Base-by-base conservation (phyloP, 2,888 invertebrate species). In the Rhaphigaster nebulosa region DNA sequence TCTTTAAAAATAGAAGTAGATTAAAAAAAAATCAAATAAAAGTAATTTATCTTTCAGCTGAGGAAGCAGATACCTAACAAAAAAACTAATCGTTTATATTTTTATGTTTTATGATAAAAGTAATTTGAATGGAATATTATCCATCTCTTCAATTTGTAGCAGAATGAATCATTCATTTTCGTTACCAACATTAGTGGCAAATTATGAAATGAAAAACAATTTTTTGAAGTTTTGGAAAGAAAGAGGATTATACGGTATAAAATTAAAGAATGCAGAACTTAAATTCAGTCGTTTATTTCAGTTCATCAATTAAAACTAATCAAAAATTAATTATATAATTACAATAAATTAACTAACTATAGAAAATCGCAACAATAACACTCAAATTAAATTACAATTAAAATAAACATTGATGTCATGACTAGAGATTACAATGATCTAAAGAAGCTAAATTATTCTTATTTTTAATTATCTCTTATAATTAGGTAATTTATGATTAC, bases 351-450 rank as follows among this genome's bases (percentile, higher is more conserved):
- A 34, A 34, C 29, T 29, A 70, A 70, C 34, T 18, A 60, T 76
- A 76, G 34, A 38, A 76, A 76, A 76, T 38, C 20, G 29, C 8
- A 76, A 38, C 70, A 76, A 38, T 34, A 76, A 34, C 20, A 38
- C 15, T 76, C 23, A 76, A 38, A 76, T 76, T 76, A 76, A 76
- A 76, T 34, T 20, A 20, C 13, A 29, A 65, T 65, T 29, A 65
- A 65, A 29, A 65, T 29, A 15, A 65, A 76, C 20, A 76, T 70
- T 34, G 18, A 26, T 65, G 65, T 65, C 65, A 65, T 65, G 65
- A 76, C 70, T 76, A 76, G 70, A 76, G 70, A 76, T 76, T 76
- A 38, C 70, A 76, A 38, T 76, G 70, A 38, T 76, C 38, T 38
- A 76, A 38, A 38, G 70, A 76, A 20, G 20, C 38, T 38, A 38